Conservation (phyloP, 2,888 invertebrate genomes). For the Acanthosepion esculentum region DNA sequence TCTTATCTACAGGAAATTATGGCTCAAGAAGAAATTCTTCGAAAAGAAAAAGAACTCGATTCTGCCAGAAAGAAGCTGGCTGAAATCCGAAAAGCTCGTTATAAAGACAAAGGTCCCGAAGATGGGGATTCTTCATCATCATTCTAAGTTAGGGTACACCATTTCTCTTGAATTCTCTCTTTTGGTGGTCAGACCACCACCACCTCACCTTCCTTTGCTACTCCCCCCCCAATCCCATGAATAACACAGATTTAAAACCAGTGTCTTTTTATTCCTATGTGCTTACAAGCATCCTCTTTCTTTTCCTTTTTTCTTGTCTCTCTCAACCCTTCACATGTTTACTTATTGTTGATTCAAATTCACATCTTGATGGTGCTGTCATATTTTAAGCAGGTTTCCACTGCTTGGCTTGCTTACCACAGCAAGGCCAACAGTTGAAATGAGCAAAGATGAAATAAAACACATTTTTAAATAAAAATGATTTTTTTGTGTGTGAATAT, state of each 20-base stretch:
- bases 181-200: background rate
- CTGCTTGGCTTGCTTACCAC: background rate
- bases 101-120: conserved; percentile 74
- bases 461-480: background rate
- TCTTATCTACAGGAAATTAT: conserved; percentile 67
- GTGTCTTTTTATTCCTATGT: background rate
- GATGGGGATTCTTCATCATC: conserved; percentile 65
- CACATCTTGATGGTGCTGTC: conserved; percentile 11
- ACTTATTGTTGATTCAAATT: background rate
- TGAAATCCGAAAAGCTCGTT: conserved; percentile 93
- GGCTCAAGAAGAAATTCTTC: conserved; percentile 82
- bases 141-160: conserved; percentile 53
- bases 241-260: background rate
- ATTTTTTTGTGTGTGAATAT: background rate
- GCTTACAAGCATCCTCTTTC: background rate
- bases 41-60: conserved; percentile 94
- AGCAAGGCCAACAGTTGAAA: background rate
- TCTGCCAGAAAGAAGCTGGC: conserved; percentile 92
- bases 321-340: background rate
- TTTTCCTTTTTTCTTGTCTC: background rate
- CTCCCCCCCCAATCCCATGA: background rate
- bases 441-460: background rate
- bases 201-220: background rate
- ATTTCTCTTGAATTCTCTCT: background rate
- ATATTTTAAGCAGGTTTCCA: background rate